Evolutionary conservation across 2,113 vertebrate species (phyloP).

Genomic region (Uropsilus gracilis): DNA sequence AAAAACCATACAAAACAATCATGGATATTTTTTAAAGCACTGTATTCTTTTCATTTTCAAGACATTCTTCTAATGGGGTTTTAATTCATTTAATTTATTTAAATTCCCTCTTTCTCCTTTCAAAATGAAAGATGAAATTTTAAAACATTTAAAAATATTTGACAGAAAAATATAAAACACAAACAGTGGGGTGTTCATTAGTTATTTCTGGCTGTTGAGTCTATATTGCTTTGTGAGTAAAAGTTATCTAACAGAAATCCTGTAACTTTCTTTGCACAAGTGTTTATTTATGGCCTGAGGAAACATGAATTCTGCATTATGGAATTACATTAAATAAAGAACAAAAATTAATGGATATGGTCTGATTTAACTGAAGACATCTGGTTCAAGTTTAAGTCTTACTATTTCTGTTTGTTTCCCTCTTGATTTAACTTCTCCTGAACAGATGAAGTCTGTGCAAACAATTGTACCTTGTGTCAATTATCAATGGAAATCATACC

Average conservation of each 20-base stretch:
- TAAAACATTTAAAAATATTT: background rate
- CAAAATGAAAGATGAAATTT: background rate
- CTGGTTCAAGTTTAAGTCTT: slow-evolving; percentile 34
- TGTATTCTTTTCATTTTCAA: rapidly evolving
- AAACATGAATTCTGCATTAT: slow-evolving; percentile 30
- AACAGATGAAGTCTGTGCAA: background rate
- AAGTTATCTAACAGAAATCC: background rate
- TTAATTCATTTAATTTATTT: background rate
- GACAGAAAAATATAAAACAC: background rate
- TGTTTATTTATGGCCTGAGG: background rate
- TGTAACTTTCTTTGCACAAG: background rate
- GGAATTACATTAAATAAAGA: slow-evolving; percentile 56
- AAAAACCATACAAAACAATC: background rate
- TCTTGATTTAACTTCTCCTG: slow-evolving; percentile 31
- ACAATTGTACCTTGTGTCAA: background rate
- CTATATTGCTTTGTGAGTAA: background rate
- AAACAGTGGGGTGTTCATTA: background rate
- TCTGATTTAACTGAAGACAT: slow-evolving; percentile 15
- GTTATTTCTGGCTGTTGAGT: background rate
- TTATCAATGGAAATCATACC: background rate
- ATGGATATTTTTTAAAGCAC: background rate
- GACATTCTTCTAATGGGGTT: background rate
- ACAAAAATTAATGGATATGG: slow-evolving; percentile 40
- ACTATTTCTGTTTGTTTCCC: background rate
- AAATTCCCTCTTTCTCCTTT: background rate